These are phyloP conservation scores for Drosophila neonasuta DNA, from an alignment of 2,888 invertebrate genomes.

Conservation along the genomic window DNA sequence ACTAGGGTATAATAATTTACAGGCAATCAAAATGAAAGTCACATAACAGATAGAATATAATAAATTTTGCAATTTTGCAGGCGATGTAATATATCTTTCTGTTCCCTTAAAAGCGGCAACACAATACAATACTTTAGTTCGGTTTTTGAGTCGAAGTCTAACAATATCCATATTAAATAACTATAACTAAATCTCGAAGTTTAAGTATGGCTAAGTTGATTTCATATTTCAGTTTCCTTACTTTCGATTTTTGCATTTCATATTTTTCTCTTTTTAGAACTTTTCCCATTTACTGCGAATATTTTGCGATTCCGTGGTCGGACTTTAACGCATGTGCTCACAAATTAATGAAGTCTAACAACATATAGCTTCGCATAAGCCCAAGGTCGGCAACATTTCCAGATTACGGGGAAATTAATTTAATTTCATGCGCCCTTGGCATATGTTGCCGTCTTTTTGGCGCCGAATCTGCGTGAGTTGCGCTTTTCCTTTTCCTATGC, in stretches of 20 bases:
- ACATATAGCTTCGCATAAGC: too few species aligned
- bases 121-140: too few species aligned
- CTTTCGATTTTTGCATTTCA: slow-evolving; percentile 69
- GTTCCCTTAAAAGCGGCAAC: too few species aligned
- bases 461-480: slow-evolving; percentile 29
- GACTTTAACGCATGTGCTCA: slow-evolving; percentile 46
- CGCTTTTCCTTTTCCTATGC: background rate
- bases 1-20: background rate
- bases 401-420: slow-evolving; percentile 51
- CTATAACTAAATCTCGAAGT: too few species aligned
- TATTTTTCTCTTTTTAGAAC: slow-evolving; percentile 9
- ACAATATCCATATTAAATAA: too few species aligned
- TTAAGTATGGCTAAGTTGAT: background rate
- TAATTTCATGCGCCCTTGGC: slow-evolving; percentile 52
- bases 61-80: too few species aligned
- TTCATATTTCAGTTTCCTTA: background rate
- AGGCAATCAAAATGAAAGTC: background rate
- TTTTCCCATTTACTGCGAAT: slow-evolving; percentile 63
- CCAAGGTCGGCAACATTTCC: slow-evolving; percentile 49
- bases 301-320: slow-evolving; percentile 55
- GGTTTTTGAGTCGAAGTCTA: too few species aligned
- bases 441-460: slow-evolving; percentile 69
- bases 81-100: too few species aligned
- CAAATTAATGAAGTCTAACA: slow-evolving; percentile 62
- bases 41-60: too few species aligned